Conservation (phyloP, 2,113 vertebrate genomes). For the Andinoacara biseriatus region DNA sequence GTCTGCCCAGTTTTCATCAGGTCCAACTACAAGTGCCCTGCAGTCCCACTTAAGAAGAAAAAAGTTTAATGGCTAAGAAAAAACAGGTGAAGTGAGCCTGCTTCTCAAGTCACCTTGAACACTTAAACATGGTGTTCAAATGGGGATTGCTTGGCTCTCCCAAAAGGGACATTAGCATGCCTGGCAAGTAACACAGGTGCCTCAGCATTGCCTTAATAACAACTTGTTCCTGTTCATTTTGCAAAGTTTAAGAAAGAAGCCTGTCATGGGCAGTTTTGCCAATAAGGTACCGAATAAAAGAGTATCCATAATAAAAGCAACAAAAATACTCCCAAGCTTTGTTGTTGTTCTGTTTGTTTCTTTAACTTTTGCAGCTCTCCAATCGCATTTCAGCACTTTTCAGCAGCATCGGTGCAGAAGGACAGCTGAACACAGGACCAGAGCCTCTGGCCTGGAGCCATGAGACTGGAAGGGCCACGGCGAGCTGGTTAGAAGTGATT, state of each 20-base stretch:
- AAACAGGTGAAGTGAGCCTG: slow-evolving; percentile 54
- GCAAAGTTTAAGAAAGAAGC: slow-evolving; percentile 29
- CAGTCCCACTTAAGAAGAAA: slow-evolving; percentile 30
- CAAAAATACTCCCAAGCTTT: not conserved
- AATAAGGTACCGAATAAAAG: slow-evolving; percentile 11
- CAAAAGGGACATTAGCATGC: slow-evolving; percentile 62
- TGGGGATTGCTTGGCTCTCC: slow-evolving; percentile 52
- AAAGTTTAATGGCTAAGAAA: slow-evolving; percentile 43
- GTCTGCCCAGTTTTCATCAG: slow-evolving; percentile 35
- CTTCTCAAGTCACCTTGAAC: slow-evolving; percentile 64
- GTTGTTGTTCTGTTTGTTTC: too few species aligned
- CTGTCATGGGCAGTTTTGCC: slow-evolving; percentile 19
- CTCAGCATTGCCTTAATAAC: slow-evolving; percentile 41
- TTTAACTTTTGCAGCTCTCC: not conserved
- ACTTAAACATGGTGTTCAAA: slow-evolving; percentile 30
- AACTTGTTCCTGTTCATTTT: slow-evolving; percentile 38
- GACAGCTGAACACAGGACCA: not conserved
- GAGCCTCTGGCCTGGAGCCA: too few species aligned
- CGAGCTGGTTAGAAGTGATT: too few species aligned
- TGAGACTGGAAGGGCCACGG: too few species aligned
- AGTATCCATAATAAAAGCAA: not conserved
- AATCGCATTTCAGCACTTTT: not conserved
- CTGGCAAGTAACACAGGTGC: slow-evolving; percentile 53
- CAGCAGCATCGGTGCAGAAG: not conserved
- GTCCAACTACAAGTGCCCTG: slow-evolving; percentile 22